These are phyloP conservation scores for Eclectus roratus DNA, from an alignment of 2,113 vertebrate genomes.

Conservation along the genomic window DNA sequence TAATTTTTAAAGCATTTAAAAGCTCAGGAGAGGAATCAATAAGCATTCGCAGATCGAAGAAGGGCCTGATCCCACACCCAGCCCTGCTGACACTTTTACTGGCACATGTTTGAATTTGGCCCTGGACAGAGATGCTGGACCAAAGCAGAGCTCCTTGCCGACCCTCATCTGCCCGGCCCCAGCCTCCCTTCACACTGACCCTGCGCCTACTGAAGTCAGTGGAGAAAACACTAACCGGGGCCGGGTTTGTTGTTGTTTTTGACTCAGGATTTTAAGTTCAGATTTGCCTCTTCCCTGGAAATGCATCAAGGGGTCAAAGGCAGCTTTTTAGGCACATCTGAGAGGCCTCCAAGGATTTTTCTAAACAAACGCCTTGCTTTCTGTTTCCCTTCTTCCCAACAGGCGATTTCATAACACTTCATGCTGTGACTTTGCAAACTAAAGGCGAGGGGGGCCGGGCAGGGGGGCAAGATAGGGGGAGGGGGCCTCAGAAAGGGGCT, in stretches of 20 bases:
- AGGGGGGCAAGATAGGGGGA: too few species aligned
- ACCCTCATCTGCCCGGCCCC: not conserved
- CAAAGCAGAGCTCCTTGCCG: not conserved
- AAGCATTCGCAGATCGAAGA: not conserved
- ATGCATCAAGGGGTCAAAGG: constrained; percentile 54
- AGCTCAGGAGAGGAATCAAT: not conserved
- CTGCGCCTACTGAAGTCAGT: not conserved
- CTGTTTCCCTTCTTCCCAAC: constrained; percentile 64
- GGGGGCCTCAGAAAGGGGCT: too few species aligned
- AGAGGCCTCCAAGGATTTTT: constrained; percentile 34
- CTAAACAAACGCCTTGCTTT: constrained; percentile 60
- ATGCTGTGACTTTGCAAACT: constrained; percentile 63
- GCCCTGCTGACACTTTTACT: not conserved
- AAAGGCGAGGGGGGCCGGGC: not conserved
- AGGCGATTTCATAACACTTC: constrained; percentile 68
- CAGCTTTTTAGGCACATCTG: constrained; percentile 61
- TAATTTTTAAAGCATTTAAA: not conserved
- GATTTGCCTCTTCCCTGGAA: constrained; percentile 58
- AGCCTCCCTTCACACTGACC: not conserved
- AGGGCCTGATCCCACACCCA: not conserved
- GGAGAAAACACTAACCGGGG: constrained; percentile 17
- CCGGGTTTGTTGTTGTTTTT: not conserved
- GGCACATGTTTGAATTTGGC: not conserved
- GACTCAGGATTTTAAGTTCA: constrained; percentile 16
- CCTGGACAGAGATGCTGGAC: not conserved